Evolutionary conservation across 2,797 vertebrate genomes (phyloP), one percentile per base, ranked within the genome.

Genomic region (Gila robusta): DNA sequence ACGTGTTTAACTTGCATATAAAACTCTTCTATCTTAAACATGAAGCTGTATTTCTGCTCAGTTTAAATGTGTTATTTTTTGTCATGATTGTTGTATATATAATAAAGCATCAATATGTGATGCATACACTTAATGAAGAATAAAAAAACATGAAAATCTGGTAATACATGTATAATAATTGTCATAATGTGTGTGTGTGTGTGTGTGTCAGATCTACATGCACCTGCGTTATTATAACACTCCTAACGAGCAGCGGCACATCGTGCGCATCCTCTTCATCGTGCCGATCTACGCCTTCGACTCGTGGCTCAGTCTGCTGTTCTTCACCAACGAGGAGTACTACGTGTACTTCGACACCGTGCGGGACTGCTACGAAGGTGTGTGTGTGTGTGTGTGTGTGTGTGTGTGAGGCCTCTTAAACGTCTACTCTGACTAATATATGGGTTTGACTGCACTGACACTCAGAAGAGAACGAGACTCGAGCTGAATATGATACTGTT

Each of bases 261-360:
- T 99, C 0, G 97, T 99, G 1, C 95, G 98, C 39, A 98, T 99
- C 93, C 98, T 99, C 91, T 99, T 99, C 95, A 98, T 99, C 14
- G 98, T 99, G 73, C 98, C 98, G 72, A 99, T 99, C 92, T 99
- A 99, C 0, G 98, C 98, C 92, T 98, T 99, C 1, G 98, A 99
- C 92, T 99, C 98, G 0, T 99, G 98, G 98, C 97, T 99, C 93
- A 99, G 98, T 88, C 97, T 99, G n/a, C 97, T 99, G 37, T 99
- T 99, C 96, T 99, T 99, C 95, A 99, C 97, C 93, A 99, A 99
- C 1, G 98, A 99, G 92, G 97, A 99, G 93, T 99, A 97, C 96
- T 99, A 99, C 14, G 97, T 99, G 88, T 99, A 99, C 96, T 99
- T 99, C 0, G 96, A 97, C 93, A 99, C 98, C 0, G 93, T 99